Conservation (phyloP, 2,888 invertebrate genomes). For the Drosophila subquinaria region DNA sequence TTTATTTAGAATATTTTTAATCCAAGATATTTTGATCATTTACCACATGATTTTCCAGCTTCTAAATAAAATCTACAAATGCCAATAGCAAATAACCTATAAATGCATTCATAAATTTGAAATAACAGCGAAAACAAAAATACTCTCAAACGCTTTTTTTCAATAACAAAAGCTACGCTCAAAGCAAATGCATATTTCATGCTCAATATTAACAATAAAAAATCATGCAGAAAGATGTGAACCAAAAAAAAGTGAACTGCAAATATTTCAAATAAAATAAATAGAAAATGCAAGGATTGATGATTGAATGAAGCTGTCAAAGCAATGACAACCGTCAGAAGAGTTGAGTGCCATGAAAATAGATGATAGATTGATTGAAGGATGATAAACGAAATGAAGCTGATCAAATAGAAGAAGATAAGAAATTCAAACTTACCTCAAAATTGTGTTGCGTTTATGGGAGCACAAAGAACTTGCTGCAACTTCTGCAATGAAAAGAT, state of each 20-base stretch:
- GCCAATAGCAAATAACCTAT: neutral
- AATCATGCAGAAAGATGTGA: conserved; percentile 6
- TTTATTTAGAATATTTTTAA: neutral
- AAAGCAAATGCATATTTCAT: conserved; percentile 40
- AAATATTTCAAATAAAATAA: conserved; percentile 16
- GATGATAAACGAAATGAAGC: conserved; percentile 3
- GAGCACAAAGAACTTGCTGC: conserved; percentile 15
- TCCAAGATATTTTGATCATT: neutral
- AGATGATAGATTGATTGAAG: conserved; percentile 4
- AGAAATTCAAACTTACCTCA: conserved; percentile 35
- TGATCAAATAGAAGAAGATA: conserved; percentile 6
- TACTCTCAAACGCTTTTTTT: conserved; percentile 7
- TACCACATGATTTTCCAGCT: neutral
- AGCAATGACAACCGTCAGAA: conserved; percentile 38
- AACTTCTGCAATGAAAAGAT: conserved; percentile 53
- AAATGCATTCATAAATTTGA: conserved; percentile 1
- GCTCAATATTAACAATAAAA: conserved; percentile 9
- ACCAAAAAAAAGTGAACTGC: conserved; percentile 1
- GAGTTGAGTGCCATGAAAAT: conserved; percentile 12
- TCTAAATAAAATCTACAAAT: neutral
- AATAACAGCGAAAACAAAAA: conserved; percentile 1
- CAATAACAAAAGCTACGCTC: conserved; percentile 14
- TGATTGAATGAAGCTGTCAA: conserved; percentile 51
- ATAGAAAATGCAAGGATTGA: conserved; percentile 21
- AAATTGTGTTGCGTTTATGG: conserved; percentile 8